Conservation (phyloP, 1,140 invertebrate species). For the Platyscapa corneri region DNA sequence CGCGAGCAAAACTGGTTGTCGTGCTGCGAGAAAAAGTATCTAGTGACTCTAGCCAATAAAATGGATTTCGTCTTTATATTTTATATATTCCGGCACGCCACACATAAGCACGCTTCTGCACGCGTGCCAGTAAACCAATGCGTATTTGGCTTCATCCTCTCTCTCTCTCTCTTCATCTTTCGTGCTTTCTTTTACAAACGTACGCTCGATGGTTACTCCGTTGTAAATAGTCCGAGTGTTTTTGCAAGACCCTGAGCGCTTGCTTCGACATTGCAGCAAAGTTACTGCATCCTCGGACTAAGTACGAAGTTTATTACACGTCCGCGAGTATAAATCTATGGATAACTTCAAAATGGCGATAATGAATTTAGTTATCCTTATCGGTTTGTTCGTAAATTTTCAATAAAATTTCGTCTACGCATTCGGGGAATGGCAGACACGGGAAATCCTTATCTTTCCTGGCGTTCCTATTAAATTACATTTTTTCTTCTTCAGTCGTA, state of each 20-base stretch:
- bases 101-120: no score
- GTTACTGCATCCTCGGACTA: not conserved
- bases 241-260: not conserved
- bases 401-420: not conserved
- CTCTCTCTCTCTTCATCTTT: not conserved
- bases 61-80: slow-evolving; percentile 4
- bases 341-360: not conserved
- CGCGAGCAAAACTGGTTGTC: not conserved
- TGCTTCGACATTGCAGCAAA: not conserved
- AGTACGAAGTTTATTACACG: not conserved
- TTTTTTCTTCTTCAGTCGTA: not conserved
- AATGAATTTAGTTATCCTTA: not conserved
- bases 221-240: not conserved
- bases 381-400: not conserved
- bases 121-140: no score
- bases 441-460: not conserved
- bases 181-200: not conserved
- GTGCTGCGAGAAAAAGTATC: slow-evolving; percentile 13
- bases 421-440: no score
- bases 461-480: not conserved
- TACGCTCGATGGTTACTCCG: not conserved
- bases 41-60: slow-evolving; percentile 17
- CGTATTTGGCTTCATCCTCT: not conserved
- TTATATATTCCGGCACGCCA: not conserved
- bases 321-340: not conserved